Conservation (phyloP, 2,888 invertebrate genomes). For the Atethmia centrago region DNA sequence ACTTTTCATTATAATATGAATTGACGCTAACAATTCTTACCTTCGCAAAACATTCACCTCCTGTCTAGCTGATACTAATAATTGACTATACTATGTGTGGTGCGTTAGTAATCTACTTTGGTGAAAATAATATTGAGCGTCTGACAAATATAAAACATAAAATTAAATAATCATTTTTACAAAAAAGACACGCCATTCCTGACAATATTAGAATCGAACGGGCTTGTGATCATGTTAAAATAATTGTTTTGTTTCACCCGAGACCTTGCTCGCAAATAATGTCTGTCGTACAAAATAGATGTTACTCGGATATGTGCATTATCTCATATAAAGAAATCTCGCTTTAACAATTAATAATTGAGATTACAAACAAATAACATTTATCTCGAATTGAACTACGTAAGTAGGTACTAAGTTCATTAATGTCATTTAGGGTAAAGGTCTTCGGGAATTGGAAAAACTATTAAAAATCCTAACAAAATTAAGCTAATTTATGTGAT, state of each 20-base stretch:
- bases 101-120: slow-evolving; percentile 50
- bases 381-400: slow-evolving; percentile 45
- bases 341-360: slow-evolving; percentile 48
- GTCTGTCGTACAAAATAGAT: slow-evolving; percentile 48
- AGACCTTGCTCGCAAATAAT: slow-evolving; percentile 49
- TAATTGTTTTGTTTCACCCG: slow-evolving; percentile 46
- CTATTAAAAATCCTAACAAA: slow-evolving; percentile 63
- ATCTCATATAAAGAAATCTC: slow-evolving; percentile 50
- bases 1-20: slow-evolving; percentile 18
- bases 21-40: neutral
- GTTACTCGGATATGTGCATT: slow-evolving; percentile 49
- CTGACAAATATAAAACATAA: slow-evolving; percentile 61
- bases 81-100: slow-evolving; percentile 28
- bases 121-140: slow-evolving; percentile 62
- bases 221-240: slow-evolving; percentile 51
- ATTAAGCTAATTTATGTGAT: slow-evolving; percentile 60
- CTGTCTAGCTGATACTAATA: slow-evolving; percentile 36
- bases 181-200: slow-evolving; percentile 36
- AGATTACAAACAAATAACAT: slow-evolving; percentile 53
- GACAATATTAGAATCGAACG: slow-evolving; percentile 49
- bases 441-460: slow-evolving; percentile 52
- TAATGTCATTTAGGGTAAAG: slow-evolving; percentile 41
- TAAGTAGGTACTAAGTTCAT: slow-evolving; percentile 8
- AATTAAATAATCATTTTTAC: slow-evolving; percentile 57
- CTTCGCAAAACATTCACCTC: neutral